Evolutionary conservation across 1,140 invertebrate species (phyloP).

Genomic region (Trichonephila inaurata): DNA sequence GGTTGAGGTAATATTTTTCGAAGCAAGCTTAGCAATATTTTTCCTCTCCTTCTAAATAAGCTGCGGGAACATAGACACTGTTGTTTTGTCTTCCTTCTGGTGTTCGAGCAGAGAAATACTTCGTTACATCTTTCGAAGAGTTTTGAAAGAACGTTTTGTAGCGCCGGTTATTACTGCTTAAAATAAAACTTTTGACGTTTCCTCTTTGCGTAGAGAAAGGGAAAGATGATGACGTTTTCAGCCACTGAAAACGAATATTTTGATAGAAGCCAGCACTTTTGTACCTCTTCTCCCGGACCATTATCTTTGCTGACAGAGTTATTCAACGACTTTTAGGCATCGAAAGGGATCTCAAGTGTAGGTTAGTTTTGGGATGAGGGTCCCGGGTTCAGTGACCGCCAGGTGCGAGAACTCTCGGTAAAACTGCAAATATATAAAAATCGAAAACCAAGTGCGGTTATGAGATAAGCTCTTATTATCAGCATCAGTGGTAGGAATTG

Average conservation of each 20-base stretch:
- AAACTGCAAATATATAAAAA: too few relatives aligned
- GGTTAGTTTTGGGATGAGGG: neutral
- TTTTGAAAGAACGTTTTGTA: neutral
- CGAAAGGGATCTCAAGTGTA: neutral
- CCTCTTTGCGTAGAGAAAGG: neutral
- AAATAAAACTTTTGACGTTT: conserved; percentile 39
- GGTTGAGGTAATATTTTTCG: too few relatives aligned
- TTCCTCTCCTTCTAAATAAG: neutral
- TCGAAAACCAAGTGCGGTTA: too few relatives aligned
- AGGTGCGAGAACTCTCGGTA: neutral
- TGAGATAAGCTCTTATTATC: too few relatives aligned
- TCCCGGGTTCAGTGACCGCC: neutral
- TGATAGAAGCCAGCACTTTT: neutral
- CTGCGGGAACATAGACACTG: neutral
- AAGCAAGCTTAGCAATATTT: neutral
- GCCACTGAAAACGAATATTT: conserved; percentile 25
- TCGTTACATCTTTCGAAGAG: neutral
- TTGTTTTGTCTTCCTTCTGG: neutral
- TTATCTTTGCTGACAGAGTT: conserved; percentile 25
- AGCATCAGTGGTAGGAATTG: too few relatives aligned
- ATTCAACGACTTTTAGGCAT: neutral
- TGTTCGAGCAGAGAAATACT: neutral
- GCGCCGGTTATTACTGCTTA: conserved; percentile 1
- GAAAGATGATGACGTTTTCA: neutral
- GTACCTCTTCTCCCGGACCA: neutral